Conservation (phyloP, 2,888 invertebrate species). For the Drosophila vallismaia region DNA sequence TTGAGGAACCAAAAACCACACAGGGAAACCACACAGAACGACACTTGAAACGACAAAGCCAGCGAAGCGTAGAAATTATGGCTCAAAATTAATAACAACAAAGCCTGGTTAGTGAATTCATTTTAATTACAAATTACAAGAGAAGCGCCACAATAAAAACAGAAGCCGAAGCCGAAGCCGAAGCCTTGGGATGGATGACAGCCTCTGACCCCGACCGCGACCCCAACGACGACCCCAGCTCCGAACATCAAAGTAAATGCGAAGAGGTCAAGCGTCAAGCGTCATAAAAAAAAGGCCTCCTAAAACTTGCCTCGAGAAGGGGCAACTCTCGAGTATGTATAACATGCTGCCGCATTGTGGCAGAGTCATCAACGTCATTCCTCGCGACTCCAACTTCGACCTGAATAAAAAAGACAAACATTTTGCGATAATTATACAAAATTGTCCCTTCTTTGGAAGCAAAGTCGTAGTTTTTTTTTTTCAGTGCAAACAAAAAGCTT, state of each 20-base stretch:
- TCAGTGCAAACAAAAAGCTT: not conserved
- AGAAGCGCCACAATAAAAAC: slow-evolving; percentile 54
- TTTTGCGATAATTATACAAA: slow-evolving; percentile 76
- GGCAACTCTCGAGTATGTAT: slow-evolving; percentile 14
- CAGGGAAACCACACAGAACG: slow-evolving; percentile 25
- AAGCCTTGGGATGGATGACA: slow-evolving; percentile 59
- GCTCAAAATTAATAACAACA: slow-evolving; percentile 53
- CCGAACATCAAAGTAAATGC: slow-evolving; percentile 69
- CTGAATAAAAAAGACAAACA: slow-evolving; percentile 65
- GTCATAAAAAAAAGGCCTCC: slow-evolving; percentile 53
- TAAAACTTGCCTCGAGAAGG: no score
- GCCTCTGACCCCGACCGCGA: slow-evolving; percentile 58
- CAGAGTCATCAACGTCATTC: slow-evolving; percentile 52
- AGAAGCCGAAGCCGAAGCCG: slow-evolving; percentile 37
- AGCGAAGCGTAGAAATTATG: slow-evolving; percentile 57
- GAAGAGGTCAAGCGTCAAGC: slow-evolving; percentile 76
- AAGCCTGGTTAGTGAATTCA: slow-evolving; percentile 32
- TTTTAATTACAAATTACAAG: slow-evolving; percentile 76
- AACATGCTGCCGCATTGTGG: slow-evolving; percentile 40
- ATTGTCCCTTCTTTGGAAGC: slow-evolving; percentile 61
- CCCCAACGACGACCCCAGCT: slow-evolving; percentile 44
- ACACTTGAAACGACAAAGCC: slow-evolving; percentile 57
- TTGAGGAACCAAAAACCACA: slow-evolving; percentile 6
- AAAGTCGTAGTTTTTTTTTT: slow-evolving; percentile 10
- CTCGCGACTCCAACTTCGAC: slow-evolving; percentile 58